Percentiles rank a stretch among this genome's conserved stretches.
These are phyloP conservation scores for Anoplius nigerrimus DNA, from an alignment of 2,888 invertebrate species.

Conservation along the genomic window DNA sequence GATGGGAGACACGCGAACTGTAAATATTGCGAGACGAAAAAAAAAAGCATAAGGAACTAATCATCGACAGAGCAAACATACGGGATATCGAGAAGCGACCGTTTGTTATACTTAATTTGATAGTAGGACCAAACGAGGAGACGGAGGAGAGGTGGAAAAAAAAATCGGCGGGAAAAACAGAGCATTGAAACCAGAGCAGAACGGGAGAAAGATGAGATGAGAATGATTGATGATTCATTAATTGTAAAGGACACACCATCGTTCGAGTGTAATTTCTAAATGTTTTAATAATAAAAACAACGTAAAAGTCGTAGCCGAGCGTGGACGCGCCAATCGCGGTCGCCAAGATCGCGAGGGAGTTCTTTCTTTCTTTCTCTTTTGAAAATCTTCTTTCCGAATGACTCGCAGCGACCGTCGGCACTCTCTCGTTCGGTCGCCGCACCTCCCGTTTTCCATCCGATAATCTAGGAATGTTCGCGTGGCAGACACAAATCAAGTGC, in stretches of 20 bases:
- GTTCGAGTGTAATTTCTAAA: constrained; percentile 71
- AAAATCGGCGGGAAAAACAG: too few relatives aligned
- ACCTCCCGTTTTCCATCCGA: too few relatives aligned
- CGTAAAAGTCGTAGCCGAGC: constrained; percentile 25
- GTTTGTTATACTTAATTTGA: constrained; percentile 67
- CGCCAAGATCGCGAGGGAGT: neutral
- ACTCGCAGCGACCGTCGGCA: constrained; percentile 1
- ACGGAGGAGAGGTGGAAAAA: constrained; percentile 1
- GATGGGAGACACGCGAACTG: constrained; percentile 18
- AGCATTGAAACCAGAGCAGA: too few relatives aligned
- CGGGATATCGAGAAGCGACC: constrained; percentile 38
- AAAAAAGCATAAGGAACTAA: constrained; percentile 43
- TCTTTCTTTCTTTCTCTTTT: neutral
- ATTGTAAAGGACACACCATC: constrained; percentile 58
- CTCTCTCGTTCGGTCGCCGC: too few relatives aligned
- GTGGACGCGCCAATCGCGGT: too few relatives aligned
- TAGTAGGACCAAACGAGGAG: constrained; percentile 63
- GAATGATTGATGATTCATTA: constrained; percentile 47
- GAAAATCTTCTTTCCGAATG: neutral
- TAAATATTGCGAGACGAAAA: constrained; percentile 37
- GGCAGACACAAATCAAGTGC: too few relatives aligned
- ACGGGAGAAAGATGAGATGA: too few relatives aligned
- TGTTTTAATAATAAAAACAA: constrained; percentile 71
- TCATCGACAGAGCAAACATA: constrained; percentile 39
- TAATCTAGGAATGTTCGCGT: too few relatives aligned